phyloP scores from a whole-genome alignment of 2,888 invertebrate genomes.

The Diarsia brunnea region DNA sequence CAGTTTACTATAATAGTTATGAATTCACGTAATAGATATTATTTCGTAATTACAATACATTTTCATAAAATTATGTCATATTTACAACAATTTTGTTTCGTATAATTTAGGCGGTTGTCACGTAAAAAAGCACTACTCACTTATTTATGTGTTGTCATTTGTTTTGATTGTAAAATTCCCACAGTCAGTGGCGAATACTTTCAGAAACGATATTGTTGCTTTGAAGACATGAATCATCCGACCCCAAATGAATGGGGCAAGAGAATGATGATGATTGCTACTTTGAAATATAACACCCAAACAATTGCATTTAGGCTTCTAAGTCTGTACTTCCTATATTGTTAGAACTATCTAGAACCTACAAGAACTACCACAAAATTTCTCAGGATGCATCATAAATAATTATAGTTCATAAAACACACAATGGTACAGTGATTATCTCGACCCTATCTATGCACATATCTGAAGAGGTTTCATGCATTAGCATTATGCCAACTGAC shows the following conservation, averaged over 20 bases:
- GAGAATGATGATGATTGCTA: too few species aligned
- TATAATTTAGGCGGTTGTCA: constrained; percentile 50
- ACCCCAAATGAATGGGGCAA: too few species aligned
- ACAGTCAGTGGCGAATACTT: constrained; percentile 1
- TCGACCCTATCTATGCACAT: constrained; percentile 38
- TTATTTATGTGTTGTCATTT: constrained; percentile 38
- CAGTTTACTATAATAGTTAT: constrained; percentile 38
- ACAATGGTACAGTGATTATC: constrained; percentile 40
- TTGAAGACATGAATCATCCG: too few species aligned
- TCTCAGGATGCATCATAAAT: constrained; percentile 22
- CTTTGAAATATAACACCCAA: background rate
- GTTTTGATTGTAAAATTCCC: constrained; percentile 29
- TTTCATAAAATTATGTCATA: constrained; percentile 56
- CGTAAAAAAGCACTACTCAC: constrained; percentile 35
- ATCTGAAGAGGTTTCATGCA: constrained; percentile 39
- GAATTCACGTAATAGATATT: constrained; percentile 56
- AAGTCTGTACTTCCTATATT: background rate
- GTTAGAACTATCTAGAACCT: background rate
- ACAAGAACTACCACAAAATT: background rate
- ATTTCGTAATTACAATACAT: constrained; percentile 58
- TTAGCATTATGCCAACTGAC: constrained; percentile 38
- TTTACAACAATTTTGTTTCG: constrained; percentile 54
- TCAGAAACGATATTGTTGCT: constrained; percentile 1
- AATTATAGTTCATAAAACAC: constrained; percentile 20
- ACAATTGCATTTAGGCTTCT: background rate